Evolutionary conservation across 1,140 invertebrate genomes (phyloP).

Genomic region (Cherax destructor): DNA sequence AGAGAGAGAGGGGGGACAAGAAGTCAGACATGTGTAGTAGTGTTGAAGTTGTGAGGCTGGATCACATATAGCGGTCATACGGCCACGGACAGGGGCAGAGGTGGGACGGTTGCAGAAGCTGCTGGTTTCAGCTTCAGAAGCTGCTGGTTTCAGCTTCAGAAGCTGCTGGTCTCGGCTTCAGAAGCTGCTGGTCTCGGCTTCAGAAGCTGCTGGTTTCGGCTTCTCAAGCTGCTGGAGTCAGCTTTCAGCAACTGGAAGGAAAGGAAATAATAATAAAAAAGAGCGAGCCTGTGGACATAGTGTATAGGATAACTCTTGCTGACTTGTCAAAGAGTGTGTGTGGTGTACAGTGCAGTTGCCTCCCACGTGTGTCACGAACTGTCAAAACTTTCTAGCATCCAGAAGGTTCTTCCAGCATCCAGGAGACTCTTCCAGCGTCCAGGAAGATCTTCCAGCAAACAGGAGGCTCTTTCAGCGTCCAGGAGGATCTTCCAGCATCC

Average conservation of each 20-base stretch:
- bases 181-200: too few relatives aligned
- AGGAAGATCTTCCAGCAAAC: too few relatives aligned
- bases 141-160: too few relatives aligned
- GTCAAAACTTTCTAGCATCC: not conserved
- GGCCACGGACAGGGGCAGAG: slow-evolving; percentile 43
- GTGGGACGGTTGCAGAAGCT: slow-evolving; percentile 30
- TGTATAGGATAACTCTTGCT: not conserved
- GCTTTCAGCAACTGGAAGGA: too few relatives aligned
- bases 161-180: too few relatives aligned
- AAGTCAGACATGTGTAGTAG: slow-evolving; percentile 57
- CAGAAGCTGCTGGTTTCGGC: too few relatives aligned
- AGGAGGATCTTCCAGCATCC: not conserved
- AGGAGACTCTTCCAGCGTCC: not conserved
- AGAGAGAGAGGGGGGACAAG: slow-evolving; percentile 48
- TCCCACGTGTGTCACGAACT: not conserved
- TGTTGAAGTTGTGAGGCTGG: slow-evolving; percentile 31
- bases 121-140: slow-evolving; percentile 9
- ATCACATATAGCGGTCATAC: slow-evolving; percentile 54
- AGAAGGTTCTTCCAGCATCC: too few relatives aligned
- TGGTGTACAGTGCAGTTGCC: not conserved
- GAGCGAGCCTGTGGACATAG: not conserved
- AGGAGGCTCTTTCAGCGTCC: not conserved
- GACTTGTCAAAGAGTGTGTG: not conserved
- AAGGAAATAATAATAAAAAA: not conserved
- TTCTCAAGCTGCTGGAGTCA: too few relatives aligned